Percentiles rank a stretch among this genome's conserved stretches.
Evolutionary conservation across 2,888 invertebrate genomes (phyloP).

Genomic region (Ichneumon xanthorius): DNA sequence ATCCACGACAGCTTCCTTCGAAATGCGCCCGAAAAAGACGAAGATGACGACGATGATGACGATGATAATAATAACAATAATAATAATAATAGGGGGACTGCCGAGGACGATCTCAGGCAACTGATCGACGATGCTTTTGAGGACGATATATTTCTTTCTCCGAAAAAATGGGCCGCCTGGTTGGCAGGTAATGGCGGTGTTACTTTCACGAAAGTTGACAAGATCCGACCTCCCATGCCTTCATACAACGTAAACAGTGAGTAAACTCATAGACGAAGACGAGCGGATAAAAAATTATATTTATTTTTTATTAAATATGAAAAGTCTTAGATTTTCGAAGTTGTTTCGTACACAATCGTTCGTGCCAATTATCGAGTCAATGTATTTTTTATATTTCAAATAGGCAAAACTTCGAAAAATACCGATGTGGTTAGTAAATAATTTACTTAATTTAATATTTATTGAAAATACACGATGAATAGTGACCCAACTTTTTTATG

Average conservation of each 20-base stretch:
- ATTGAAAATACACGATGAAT: no score
- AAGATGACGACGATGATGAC: constrained; percentile 13
- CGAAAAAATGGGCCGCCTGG: constrained; percentile 42
- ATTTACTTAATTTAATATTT: no score
- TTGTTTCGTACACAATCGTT: no score
- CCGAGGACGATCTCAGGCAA: constrained; percentile 27
- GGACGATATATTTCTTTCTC: constrained; percentile 32
- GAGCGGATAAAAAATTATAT: background rate
- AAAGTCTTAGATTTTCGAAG: no score
- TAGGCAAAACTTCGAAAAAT: no score
- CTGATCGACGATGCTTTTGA: constrained; percentile 37
- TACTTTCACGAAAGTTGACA: constrained; percentile 28
- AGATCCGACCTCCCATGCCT: constrained; percentile 24
- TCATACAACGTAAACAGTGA: constrained; percentile 21
- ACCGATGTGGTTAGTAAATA: no score
- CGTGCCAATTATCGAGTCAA: no score
- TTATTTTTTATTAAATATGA: background rate
- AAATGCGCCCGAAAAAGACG: no score
- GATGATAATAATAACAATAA: background rate
- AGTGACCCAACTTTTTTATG: no score
- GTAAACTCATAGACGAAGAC: background rate
- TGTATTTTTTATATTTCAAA: no score
- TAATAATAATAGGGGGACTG: background rate
- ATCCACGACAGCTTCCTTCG: background rate
- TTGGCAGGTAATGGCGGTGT: constrained; percentile 8